Base-by-base conservation (phyloP, 2,888 invertebrate species). In the Amblyjoppa proteus region DNA sequence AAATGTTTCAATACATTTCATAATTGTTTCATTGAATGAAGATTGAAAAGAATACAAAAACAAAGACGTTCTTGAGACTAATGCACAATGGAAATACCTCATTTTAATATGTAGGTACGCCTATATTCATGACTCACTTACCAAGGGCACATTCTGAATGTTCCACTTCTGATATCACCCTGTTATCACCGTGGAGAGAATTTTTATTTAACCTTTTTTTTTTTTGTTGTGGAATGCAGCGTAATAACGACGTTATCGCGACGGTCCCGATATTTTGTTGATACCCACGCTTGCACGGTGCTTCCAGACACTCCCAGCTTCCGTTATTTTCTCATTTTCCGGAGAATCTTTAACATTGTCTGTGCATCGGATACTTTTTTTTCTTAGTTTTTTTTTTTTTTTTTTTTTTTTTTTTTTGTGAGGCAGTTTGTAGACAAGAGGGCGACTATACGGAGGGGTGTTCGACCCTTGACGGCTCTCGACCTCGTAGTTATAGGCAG, bases 381-480 rank as follows among this genome's bases (percentile, higher is more conserved):
- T 64, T 34, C 34, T 34, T 34, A 34, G 34, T 6, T 75, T 41
- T 51, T 53, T 38, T 7, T 68, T 38, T 7, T 68, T 0, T 7
- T 28, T 68, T 0, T 9, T 49, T 49, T 70, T 49, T 25, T 20
- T 5, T 41, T 61, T 9, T 45, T 20, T 45, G 20, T 11, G 51
- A 7, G 75, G 51, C 34, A 53, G 28, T 66, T 66, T 34, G 51
- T 16, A 51, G 66, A 76, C 75, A 38, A 75, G 75, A 61, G 74
- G 49, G 28, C 31, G 25, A 20, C 38, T 53, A 49, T 66, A 53
- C 79, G 31, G 75, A 85, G 78, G 76, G 85, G 73, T 76, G 58
- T 82, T 79, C 66, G 76, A 84, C 82, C 85, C 85, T 82, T 68
- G 66, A 73, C 80, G 75, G 45, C 56, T 68, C 82, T 83, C 75